These are phyloP conservation scores for Microtus richardsoni DNA, from an alignment of 2,113 vertebrate species.

Conservation along the genomic window DNA sequence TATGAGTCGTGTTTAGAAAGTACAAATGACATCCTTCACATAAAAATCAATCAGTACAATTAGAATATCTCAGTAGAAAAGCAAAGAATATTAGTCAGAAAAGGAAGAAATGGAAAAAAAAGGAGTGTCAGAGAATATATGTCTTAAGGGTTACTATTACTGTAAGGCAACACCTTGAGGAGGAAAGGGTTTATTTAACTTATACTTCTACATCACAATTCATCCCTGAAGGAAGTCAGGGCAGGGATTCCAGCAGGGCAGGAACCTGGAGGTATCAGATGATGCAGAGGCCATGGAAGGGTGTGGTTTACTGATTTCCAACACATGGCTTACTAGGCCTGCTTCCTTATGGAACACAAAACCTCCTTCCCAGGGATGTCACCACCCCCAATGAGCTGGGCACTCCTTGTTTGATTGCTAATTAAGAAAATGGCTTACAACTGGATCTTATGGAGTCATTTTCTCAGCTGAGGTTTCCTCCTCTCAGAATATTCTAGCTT, in stretches of 20 bases:
- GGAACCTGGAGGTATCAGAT: background rate
- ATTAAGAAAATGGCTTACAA: too few relatives aligned
- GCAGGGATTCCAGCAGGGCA: too few relatives aligned
- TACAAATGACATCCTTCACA: background rate
- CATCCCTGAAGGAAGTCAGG: background rate
- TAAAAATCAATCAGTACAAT: constrained; percentile 34
- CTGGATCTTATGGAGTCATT: too few relatives aligned
- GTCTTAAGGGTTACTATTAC: background rate
- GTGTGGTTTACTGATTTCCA: background rate
- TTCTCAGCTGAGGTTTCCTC: too few relatives aligned
- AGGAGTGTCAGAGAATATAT: background rate
- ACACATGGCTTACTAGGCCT: background rate
- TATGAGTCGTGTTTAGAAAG: background rate
- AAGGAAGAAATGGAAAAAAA: background rate
- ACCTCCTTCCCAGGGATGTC: background rate
- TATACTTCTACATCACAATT: background rate
- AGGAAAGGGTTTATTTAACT: background rate
- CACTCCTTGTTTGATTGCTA: background rate
- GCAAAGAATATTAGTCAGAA: background rate
- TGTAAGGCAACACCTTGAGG: too few relatives aligned
- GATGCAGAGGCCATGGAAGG: background rate
- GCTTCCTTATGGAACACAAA: background rate
- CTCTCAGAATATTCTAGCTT: background rate
- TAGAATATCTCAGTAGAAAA: background rate
- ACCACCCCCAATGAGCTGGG: background rate